These are phyloP conservation scores for Euura lappo DNA, from an alignment of 1,140 invertebrate genomes.

Conservation along the genomic window DNA sequence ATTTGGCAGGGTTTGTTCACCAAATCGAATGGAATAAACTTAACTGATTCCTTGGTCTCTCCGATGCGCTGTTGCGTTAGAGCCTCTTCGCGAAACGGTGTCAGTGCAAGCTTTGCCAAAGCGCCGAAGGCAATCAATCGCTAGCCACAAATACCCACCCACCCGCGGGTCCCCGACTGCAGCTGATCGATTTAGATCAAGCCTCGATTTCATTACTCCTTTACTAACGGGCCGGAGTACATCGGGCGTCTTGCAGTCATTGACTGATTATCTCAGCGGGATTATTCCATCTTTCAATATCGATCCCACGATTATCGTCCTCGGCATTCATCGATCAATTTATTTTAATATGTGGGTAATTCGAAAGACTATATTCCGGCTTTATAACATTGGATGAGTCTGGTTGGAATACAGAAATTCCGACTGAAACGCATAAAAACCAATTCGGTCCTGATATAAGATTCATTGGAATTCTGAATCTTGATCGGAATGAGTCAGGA, in stretches of 20 bases:
- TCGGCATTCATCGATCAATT: no score
- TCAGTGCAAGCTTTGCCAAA: conserved; percentile 59
- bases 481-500: no score
- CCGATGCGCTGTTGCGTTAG: conserved; percentile 31
- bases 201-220: conserved; percentile 50
- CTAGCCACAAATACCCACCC: conserved; percentile 50
- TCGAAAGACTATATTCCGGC: no score
- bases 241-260: background rate
- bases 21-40: conserved; percentile 34
- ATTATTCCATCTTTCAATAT: no score
- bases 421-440: no score
- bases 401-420: no score
- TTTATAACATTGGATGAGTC: no score
- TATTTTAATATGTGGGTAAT: no score
- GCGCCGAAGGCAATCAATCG: conserved; percentile 50
- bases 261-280: no score
- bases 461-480: no score
- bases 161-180: conserved; percentile 40
- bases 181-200: conserved; percentile 59
- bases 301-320: no score
- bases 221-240: conserved; percentile 17
- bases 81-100: conserved; percentile 47
- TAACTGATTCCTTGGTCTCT: conserved; percentile 27
- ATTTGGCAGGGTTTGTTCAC: conserved; percentile 26
- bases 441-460: no score